Conservation (phyloP, 2,113 vertebrate species). For the Rhodinocichla rosea region DNA sequence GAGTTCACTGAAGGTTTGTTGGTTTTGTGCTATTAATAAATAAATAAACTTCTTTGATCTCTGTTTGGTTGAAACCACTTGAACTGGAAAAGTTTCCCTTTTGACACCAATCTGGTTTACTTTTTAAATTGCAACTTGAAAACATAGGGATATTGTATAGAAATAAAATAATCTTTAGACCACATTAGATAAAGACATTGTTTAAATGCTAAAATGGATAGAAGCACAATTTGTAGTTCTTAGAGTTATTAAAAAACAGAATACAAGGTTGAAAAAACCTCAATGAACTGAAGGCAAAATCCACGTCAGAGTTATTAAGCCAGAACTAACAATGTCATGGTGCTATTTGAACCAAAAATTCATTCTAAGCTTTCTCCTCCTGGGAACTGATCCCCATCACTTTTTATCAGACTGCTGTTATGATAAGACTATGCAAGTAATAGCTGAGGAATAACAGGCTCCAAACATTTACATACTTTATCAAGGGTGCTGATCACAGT, state of each 20-base stretch:
- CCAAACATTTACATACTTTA: conserved; percentile 55
- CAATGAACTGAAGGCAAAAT: background rate
- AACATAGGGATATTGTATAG: background rate
- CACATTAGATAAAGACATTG: background rate
- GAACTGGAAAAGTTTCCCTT: background rate
- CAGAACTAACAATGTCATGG: conserved; percentile 15
- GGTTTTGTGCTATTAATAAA: background rate
- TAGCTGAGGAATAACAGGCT: background rate
- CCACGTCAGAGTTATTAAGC: background rate
- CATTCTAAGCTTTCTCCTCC: conserved; percentile 9
- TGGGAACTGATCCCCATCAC: conserved; percentile 25
- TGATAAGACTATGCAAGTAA: background rate
- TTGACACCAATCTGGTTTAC: background rate
- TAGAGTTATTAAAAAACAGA: background rate
- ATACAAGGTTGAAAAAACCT: background rate
- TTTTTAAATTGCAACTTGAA: background rate
- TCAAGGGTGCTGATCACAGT: conserved; percentile 26
- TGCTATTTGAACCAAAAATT: conserved; percentile 18
- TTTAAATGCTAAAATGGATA: background rate
- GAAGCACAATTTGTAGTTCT: background rate
- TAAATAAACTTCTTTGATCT: background rate
- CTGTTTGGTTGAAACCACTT: background rate
- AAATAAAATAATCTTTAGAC: background rate
- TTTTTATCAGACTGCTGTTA: conserved; percentile 22
- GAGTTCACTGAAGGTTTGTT: background rate